Evolutionary conservation across 2,113 vertebrate genomes (phyloP).

Genomic region (Mionectes macconnelli): DNA sequence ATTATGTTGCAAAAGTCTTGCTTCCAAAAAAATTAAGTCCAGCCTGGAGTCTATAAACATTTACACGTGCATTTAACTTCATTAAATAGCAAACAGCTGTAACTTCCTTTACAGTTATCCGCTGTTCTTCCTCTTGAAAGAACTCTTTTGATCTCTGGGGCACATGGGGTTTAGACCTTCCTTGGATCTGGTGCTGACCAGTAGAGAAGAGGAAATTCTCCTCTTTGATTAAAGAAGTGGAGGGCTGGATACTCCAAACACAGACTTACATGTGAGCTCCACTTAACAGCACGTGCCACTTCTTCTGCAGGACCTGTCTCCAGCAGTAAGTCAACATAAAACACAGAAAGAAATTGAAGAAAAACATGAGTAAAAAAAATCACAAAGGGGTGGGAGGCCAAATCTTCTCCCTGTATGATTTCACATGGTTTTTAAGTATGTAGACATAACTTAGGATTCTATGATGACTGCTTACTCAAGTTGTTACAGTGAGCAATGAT

Average conservation of each 20-base stretch:
- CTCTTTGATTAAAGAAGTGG: background rate
- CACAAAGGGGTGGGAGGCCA: rapidly evolving
- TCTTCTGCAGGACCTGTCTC: background rate
- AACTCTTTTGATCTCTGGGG: slow-evolving; percentile 16
- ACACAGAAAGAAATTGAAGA: background rate
- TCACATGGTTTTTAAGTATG: background rate
- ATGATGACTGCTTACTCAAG: background rate
- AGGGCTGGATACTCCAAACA: background rate
- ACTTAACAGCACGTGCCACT: background rate
- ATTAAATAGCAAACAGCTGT: slow-evolving; percentile 60
- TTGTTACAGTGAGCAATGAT: background rate
- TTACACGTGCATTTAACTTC: slow-evolving; percentile 50
- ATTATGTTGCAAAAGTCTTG: background rate
- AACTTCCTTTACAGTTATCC: slow-evolving; percentile 38
- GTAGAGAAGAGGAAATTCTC: slow-evolving; percentile 1
- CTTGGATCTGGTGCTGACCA: background rate
- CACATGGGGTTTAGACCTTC: background rate
- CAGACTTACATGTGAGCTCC: background rate
- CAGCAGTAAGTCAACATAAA: background rate
- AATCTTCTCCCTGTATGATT: background rate
- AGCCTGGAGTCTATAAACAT: slow-evolving; percentile 48
- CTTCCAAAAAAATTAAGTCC: slow-evolving; percentile 21
- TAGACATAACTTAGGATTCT: background rate
- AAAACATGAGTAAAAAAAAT: background rate
- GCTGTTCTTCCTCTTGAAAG: slow-evolving; percentile 15